A percentile compares a stretch with the other conserved stretches of the same genome.
Evolutionary conservation across 2,797 vertebrate genomes (phyloP).

Genomic region (Myripristis murdjan): DNA sequence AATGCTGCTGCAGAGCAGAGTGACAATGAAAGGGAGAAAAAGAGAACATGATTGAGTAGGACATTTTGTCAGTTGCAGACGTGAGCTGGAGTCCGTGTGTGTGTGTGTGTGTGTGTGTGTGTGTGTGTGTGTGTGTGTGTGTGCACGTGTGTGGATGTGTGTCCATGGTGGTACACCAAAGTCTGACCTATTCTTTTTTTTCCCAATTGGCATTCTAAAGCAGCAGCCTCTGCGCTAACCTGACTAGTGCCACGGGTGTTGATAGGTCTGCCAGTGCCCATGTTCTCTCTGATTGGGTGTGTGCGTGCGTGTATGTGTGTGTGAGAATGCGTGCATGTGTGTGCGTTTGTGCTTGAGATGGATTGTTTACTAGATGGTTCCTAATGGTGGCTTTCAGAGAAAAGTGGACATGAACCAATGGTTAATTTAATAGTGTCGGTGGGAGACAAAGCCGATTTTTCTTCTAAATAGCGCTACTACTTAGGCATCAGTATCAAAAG

Average conservation of each 20-base stretch:
- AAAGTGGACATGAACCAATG: constrained; percentile 42
- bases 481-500: constrained; percentile 60
- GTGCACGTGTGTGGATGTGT: constrained; percentile 17
- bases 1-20: constrained; percentile 41
- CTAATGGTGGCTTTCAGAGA: constrained; percentile 43
- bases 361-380: constrained; percentile 13
- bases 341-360: constrained; percentile 6
- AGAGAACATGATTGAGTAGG: constrained; percentile 75
- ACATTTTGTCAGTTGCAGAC: constrained; percentile 67
- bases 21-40: constrained; percentile 66
- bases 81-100: constrained; percentile 56
- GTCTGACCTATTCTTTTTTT: constrained; percentile 52
- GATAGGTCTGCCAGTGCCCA: constrained; percentile 40
- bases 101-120: constrained; percentile 7
- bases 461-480: constrained; percentile 57
- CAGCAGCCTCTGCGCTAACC: constrained; percentile 47
- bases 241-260: constrained; percentile 31
- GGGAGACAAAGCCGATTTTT: constrained; percentile 56
- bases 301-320: constrained; percentile 1
- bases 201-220: constrained; percentile 64
- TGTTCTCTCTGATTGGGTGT: constrained; percentile 21
- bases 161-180: constrained; percentile 25
- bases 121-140: constrained; percentile 34
- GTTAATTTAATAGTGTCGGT: constrained; percentile 52
- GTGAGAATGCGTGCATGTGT: too few relatives aligned